Evolutionary conservation across 2,113 vertebrate species (phyloP).

Genomic region (Regulus satrapa): DNA sequence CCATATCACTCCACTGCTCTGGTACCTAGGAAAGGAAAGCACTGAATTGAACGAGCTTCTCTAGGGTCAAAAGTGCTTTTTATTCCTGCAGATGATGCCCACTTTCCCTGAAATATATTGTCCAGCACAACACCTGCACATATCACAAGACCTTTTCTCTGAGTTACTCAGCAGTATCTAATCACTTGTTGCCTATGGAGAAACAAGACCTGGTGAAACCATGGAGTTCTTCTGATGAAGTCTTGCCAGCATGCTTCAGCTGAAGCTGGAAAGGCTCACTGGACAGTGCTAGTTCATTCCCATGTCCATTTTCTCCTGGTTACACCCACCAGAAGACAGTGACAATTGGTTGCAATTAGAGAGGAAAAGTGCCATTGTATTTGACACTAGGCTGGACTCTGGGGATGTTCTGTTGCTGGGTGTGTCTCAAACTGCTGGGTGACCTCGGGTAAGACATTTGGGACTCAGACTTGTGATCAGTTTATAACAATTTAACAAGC

Average conservation of each 20-base stretch:
- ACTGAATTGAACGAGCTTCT: background rate
- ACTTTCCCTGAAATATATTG: background rate
- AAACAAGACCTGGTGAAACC: background rate
- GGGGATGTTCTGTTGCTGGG: slow-evolving; percentile 37
- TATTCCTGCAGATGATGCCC: background rate
- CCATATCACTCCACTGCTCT: background rate
- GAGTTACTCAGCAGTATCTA: background rate
- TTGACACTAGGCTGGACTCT: slow-evolving; percentile 11
- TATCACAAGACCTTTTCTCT: background rate
- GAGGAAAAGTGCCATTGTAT: slow-evolving; percentile 45
- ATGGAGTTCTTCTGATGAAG: background rate
- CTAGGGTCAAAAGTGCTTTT: background rate
- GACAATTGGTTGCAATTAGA: slow-evolving; percentile 37
- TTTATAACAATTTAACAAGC: slow-evolving; percentile 65
- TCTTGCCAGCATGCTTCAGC: background rate
- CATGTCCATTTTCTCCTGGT: background rate
- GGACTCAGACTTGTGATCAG: slow-evolving; percentile 50
- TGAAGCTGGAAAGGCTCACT: background rate
- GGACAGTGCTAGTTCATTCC: background rate
- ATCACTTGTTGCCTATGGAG: background rate
- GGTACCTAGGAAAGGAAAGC: background rate
- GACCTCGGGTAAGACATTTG: slow-evolving; percentile 58
- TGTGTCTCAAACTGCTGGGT: slow-evolving; percentile 53
- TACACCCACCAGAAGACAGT: slow-evolving; percentile 4
- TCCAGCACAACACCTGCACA: background rate